A percentile compares a stretch with the other conserved stretches of the same genome.
phyloP scores from a whole-genome alignment of 2,888 invertebrate genomes.

The Hemithea aestivaria region DNA sequence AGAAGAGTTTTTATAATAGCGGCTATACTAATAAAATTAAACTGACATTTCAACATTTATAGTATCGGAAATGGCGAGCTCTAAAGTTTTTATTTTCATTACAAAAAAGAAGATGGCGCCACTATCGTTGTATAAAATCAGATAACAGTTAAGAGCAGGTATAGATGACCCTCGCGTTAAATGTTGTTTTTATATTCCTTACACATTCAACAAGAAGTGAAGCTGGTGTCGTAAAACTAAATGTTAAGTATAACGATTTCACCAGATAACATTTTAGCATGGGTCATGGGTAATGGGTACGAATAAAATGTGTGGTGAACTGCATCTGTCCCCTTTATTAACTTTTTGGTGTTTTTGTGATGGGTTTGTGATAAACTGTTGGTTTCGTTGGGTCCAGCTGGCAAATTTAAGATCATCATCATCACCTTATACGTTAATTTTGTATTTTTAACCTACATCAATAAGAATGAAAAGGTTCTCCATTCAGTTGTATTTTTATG shows the following conservation, averaged over 20 bases:
- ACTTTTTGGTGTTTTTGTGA: too few relatives aligned
- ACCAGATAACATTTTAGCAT: slow-evolving; percentile 29
- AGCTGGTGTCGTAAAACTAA: slow-evolving; percentile 34
- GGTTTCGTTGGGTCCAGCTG: too few relatives aligned
- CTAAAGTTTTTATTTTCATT: slow-evolving; percentile 5
- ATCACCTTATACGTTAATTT: too few relatives aligned
- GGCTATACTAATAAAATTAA: too few relatives aligned
- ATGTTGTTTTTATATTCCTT: slow-evolving; percentile 34
- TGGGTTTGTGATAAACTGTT: too few relatives aligned
- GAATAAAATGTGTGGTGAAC: neutral
- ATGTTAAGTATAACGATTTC: slow-evolving; percentile 30
- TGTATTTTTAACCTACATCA: too few relatives aligned
- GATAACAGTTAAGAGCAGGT: slow-evolving; percentile 50
- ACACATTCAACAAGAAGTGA: slow-evolving; percentile 30
- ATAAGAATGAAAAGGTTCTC: too few relatives aligned
- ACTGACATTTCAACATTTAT: neutral
- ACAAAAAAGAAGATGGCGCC: slow-evolving; percentile 48
- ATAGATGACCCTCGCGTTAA: slow-evolving; percentile 41
- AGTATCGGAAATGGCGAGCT: neutral
- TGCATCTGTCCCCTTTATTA: too few relatives aligned
- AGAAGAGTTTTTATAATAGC: too few relatives aligned
- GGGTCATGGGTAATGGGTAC: neutral
- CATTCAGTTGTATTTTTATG: too few relatives aligned
- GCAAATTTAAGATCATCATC: too few relatives aligned
- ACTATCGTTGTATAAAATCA: slow-evolving; percentile 46